Percentiles rank a stretch among this genome's conserved stretches.
Evolutionary conservation across 2,797 vertebrate genomes (phyloP).

Genomic region (Semotilus atromaculatus): DNA sequence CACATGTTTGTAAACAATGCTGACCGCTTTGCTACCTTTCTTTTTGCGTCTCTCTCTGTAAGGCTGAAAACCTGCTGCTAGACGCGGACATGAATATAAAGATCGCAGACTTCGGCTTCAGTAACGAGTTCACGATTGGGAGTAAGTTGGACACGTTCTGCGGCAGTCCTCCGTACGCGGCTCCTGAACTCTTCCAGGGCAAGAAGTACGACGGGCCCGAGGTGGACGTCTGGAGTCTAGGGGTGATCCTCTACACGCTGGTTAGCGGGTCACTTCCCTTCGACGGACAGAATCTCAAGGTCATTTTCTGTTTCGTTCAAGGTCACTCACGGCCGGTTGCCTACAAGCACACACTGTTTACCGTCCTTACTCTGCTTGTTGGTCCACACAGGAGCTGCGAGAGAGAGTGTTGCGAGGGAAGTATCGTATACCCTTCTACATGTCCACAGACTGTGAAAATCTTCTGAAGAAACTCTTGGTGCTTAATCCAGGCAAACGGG

Average conservation of each 20-base stretch:
- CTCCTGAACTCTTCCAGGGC: conserved; percentile 89
- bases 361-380: background rate
- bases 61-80: conserved; percentile 94
- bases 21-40: background rate
- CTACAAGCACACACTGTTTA: background rate
- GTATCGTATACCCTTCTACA: conserved; percentile 93
- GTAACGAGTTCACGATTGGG: conserved; percentile 92
- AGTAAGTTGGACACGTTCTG: conserved; percentile 95
- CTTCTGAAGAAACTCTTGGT: conserved; percentile 92
- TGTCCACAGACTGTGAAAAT: conserved; percentile 97
- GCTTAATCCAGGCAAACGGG: conserved; percentile 89
- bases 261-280: conserved; percentile 94
- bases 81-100: conserved; percentile 96
- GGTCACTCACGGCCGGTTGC: background rate
- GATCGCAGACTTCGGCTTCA: conserved; percentile 95
- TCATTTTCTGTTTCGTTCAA: conserved; percentile 51
- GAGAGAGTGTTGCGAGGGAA: conserved; percentile 91
- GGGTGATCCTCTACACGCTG: conserved; percentile 90
- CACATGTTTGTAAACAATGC: background rate
- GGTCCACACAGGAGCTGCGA: conserved; percentile 82
- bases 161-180: conserved; percentile 90
- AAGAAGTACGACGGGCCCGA: conserved; percentile 89
- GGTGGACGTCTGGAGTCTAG: conserved; percentile 90
- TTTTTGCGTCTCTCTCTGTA: background rate
- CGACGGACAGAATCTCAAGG: conserved; percentile 95